Conservation (phyloP, 2,113 vertebrate species). For the Corvus moneduloides region DNA sequence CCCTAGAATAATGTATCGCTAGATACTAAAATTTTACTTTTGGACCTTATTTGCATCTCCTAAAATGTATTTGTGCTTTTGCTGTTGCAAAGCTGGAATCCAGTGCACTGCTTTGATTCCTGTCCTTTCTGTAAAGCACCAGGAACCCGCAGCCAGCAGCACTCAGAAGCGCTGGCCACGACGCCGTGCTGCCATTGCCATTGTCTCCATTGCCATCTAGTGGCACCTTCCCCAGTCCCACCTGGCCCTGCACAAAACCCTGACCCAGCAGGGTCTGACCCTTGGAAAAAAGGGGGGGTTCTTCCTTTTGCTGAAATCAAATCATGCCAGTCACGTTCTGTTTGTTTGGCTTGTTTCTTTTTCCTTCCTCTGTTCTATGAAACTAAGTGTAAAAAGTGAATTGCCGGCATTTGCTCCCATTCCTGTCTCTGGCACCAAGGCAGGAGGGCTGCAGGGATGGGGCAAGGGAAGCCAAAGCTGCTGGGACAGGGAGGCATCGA, state of each 20-base stretch:
- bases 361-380: fast-evolving
- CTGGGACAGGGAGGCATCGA: fast-evolving
- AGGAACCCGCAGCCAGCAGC: fast-evolving
- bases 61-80: fast-evolving
- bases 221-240: neutral
- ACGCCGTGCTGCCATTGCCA: neutral
- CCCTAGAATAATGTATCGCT: no score
- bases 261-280: neutral
- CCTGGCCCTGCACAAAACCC: neutral
- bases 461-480: neutral
- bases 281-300: fast-evolving
- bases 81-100: neutral
- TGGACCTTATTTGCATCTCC: neutral
- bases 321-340: fast-evolving
- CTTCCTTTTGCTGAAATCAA: neutral
- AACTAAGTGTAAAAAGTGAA: neutral
- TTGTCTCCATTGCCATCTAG: slow-evolving; percentile 54
- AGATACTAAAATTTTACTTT: neutral
- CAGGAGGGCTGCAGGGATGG: neutral
- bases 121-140: fast-evolving
- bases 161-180: fast-evolving
- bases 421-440: fast-evolving
- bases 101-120: fast-evolving
- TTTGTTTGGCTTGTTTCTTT: neutral
- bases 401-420: fast-evolving